phyloP scores from a whole-genome alignment of 2,888 invertebrate species.

The Alsophila aescularia region DNA sequence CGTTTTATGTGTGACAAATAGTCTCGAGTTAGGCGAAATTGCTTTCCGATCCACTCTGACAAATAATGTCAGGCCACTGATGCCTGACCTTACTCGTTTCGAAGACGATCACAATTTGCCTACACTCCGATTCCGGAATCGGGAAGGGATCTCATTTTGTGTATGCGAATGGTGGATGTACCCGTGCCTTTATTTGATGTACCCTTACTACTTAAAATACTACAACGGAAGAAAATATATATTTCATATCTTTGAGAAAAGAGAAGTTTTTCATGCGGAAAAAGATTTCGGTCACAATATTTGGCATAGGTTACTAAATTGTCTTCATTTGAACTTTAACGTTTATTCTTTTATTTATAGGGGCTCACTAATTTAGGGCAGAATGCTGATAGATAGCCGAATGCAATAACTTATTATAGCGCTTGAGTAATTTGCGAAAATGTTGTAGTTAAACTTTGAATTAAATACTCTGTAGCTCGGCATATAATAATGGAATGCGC shows the following conservation, averaged over 20 bases:
- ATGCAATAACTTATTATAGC: neutral
- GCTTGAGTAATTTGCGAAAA: conserved; percentile 23
- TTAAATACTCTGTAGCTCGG: conserved; percentile 55
- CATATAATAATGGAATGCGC: conserved; percentile 67
- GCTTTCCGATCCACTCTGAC: conserved; percentile 81
- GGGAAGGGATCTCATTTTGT: conserved; percentile 57
- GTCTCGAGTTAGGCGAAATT: conserved; percentile 79
- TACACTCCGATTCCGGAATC: conserved; percentile 57
- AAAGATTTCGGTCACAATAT: conserved; percentile 27
- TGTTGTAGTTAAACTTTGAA: conserved; percentile 50
- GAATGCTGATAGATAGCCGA: conserved; percentile 1
- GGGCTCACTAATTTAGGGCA: conserved; percentile 3
- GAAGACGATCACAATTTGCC: conserved; percentile 74
- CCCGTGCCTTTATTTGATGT: conserved; percentile 59
- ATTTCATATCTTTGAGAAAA: conserved; percentile 39
- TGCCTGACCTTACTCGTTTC: conserved; percentile 73
- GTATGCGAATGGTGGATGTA: conserved; percentile 59
- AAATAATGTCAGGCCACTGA: conserved; percentile 79
- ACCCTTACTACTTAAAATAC: conserved; percentile 55
- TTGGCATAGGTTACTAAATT: neutral
- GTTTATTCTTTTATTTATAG: neutral
- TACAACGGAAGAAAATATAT: conserved; percentile 45
- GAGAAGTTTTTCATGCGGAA: conserved; percentile 42
- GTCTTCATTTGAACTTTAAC: neutral
- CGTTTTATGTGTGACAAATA: conserved; percentile 82